Base-by-base conservation (phyloP, 1,140 invertebrate genomes). In the Spodoptera litura region DNA sequence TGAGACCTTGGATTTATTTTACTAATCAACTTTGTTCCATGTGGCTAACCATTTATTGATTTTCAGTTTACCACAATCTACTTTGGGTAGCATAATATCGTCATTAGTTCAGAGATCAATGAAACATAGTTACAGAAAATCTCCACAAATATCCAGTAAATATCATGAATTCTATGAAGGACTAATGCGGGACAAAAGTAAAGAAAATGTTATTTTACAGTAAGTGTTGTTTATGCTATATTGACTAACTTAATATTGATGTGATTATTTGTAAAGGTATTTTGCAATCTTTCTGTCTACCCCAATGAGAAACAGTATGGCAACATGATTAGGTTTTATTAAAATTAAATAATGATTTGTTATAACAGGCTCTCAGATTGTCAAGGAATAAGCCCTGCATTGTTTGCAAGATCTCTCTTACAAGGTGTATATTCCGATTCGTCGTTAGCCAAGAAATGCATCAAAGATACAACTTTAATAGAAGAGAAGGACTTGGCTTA, bases 391-490 rank as follows among this genome's bases (percentile, higher is more conserved):
- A 93, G 88, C 78, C 94, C 94, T 31, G 90, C 92, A 27, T 71
- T 94, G 49, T 91, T 95, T 88, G 93, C 93, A 6, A 89, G 92
- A 83, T 94, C 93, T 53, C 79, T 95, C 15, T 68, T 95, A 12
- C 90, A 94, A 64, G 90, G 93, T 87, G 85, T 91, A 4, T 90
- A 88, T 81, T 81, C 91, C 6, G 88, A 92, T 61, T 89, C 89
- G 13, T 77, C 85, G 59, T 78, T 87, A 62, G 87, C 90, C 2
- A 96, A 95, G 74, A 95, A 95, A 83, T 93, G 96, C 78, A 92
- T 98, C 80, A 96, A 96, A 86, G 96, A 98, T 85, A 96, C 97
- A 20, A 95, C 96, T 15, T 84, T 96, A 15, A 97, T 98, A 82
- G 93, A 96, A 79, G 96, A 98, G 90, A 95, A 95, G 73, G 92